Conservation (phyloP, 1,140 invertebrate species). For the Euwallacea fornicatus region DNA sequence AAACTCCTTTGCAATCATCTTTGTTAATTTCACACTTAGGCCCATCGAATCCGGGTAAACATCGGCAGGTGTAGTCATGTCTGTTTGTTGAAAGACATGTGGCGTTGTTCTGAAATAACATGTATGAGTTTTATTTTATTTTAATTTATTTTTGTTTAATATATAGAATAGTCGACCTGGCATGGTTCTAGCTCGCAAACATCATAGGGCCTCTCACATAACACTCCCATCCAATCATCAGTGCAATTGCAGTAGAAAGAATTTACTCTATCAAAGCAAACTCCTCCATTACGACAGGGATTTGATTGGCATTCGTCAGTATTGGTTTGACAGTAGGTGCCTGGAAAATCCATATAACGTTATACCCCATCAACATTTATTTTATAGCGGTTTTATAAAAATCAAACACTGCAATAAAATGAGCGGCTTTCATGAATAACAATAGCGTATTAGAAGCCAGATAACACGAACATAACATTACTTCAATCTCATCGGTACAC, state of each 20-base stretch:
- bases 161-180: conserved; percentile 38
- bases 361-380: background rate
- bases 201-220: conserved; percentile 73
- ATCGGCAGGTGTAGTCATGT: conserved; percentile 61
- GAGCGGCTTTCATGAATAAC: no score
- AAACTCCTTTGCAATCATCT: conserved; percentile 70
- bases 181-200: conserved; percentile 68
- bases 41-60: conserved; percentile 68
- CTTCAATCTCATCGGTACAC: no score
- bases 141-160: background rate
- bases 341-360: conserved; percentile 47
- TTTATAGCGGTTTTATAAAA: no score
- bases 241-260: conserved; percentile 70
- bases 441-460: no score
- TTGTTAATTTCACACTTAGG: conserved; percentile 74
- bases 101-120: conserved; percentile 61
- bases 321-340: conserved; percentile 66
- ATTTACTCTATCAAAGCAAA: conserved; percentile 64
- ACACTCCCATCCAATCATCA: conserved; percentile 64
- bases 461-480: no score
- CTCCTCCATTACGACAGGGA: conserved; percentile 72
- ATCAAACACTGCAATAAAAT: no score
- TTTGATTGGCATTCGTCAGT: conserved; percentile 68
- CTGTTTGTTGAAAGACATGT: conserved; percentile 61
- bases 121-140: background rate